Conservation (phyloP, 2,113 vertebrate genomes). For the Eleginops maclovinus region DNA sequence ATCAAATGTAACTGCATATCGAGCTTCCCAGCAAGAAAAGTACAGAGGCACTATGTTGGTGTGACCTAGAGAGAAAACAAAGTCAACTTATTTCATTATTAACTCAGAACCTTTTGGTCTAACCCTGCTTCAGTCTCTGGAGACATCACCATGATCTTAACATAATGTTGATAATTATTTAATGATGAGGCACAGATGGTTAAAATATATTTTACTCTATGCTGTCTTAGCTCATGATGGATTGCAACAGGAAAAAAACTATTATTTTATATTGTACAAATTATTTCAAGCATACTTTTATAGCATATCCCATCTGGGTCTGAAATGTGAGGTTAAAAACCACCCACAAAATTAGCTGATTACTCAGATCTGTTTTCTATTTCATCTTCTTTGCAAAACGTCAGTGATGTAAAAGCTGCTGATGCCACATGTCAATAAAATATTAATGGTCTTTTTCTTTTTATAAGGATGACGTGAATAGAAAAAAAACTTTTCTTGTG, state of each 20-base stretch:
- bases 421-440: conserved; percentile 37
- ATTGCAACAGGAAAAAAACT: neutral
- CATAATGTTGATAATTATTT: conserved; percentile 42
- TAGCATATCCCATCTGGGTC: neutral
- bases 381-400: conserved; percentile 26
- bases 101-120: neutral
- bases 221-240: neutral
- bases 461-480: conserved; percentile 3
- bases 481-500: neutral
- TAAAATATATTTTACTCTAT: conserved; percentile 11
- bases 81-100: conserved; percentile 30
- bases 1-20: neutral
- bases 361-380: conserved; percentile 27
- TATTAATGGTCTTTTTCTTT: conserved; percentile 35
- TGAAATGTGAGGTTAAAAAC: conserved; percentile 16
- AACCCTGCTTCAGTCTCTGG: conserved; percentile 2
- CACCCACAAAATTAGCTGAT: neutral
- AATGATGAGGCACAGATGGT: conserved; percentile 41
- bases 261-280: neutral
- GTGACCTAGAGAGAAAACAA: neutral
- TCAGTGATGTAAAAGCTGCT: conserved; percentile 27
- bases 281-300: conserved; percentile 11
- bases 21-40: neutral
- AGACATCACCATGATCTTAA: conserved; percentile 33
- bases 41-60: neutral